Base-by-base conservation (phyloP, 2,113 vertebrate species). In the Forbesichthys papilliferus region DNA sequence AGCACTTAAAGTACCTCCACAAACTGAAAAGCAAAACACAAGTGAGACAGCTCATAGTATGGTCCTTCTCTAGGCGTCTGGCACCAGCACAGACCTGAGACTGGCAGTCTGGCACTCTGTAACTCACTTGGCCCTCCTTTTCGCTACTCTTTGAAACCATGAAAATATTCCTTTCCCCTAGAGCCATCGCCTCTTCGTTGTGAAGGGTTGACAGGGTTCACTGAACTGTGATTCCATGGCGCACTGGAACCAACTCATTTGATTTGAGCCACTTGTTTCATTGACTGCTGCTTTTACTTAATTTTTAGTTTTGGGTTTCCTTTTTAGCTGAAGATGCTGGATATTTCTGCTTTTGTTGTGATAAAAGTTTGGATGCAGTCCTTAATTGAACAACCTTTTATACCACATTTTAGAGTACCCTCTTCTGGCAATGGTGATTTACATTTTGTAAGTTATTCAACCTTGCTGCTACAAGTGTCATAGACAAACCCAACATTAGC, bases 241-340 rank as follows among this genome's bases (percentile, higher is more conserved):
- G 59, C 55, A 49, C 59, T 57, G 48, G 10, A 71, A 36, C 34
- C 73, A 49, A 34, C 16, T 61, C 16, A 27, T 18, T 16, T 56
- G 69, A 71, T 82, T 54, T 68, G 13, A 53, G 68, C 51, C 63
- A 65, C 51, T 62, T 61, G 27, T 58, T 34, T 67, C 68, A 16
- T 67, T 57, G 48, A 60, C 54, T 65, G 62, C 60, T 46, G 5
- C 3, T 46, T 61, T n/a, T 13, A 5, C 33, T 36, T 27, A 16
- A 60, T 46, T 27, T 54, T 16, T n/a, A 5, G 5, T 51, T 54
- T 7, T 54, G 33, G 67, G 61, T 71, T 56, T 27, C 27, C 2
- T 27, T 27, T 16, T 49, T 70, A 11, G 55, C 68, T 54, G 57
- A 54, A 52, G 56, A 64, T 48, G 42, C 34, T 3, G 48, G 9